Conservation (phyloP, 2,113 vertebrate species). For the Thryonomys swinderianus region DNA sequence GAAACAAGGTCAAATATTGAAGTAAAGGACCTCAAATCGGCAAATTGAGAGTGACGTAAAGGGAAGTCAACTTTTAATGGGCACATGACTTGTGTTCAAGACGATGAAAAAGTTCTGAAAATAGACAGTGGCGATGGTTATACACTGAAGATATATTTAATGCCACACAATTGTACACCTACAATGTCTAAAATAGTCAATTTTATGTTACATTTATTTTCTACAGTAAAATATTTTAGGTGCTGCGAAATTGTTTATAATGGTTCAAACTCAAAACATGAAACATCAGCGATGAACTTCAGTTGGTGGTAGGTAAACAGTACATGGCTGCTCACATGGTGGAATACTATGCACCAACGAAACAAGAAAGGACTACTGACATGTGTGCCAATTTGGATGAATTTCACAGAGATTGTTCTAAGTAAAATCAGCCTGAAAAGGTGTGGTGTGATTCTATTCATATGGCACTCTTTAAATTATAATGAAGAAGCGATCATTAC, state of each 20-base stretch:
- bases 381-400: background rate
- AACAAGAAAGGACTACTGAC: background rate
- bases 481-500: background rate
- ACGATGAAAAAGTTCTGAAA: background rate
- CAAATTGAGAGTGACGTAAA: background rate
- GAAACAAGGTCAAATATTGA: background rate
- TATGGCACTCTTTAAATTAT: background rate
- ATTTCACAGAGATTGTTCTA: background rate
- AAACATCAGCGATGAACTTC: background rate
- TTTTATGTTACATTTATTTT: background rate
- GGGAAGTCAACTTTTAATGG: background rate
- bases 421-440: background rate
- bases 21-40: background rate
- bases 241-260: background rate
- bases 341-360: background rate
- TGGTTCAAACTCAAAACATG: background rate
- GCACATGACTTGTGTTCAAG: background rate
- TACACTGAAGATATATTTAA: background rate
- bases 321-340: background rate
- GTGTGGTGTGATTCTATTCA: background rate
- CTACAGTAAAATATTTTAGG: background rate
- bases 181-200: background rate
- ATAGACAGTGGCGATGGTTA: background rate
- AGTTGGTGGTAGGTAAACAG: background rate
- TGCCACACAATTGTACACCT: background rate